Evolutionary conservation across 2,888 invertebrate genomes (phyloP), one percentile per base, ranked within the genome.

Genomic region (Boloria selene): DNA sequence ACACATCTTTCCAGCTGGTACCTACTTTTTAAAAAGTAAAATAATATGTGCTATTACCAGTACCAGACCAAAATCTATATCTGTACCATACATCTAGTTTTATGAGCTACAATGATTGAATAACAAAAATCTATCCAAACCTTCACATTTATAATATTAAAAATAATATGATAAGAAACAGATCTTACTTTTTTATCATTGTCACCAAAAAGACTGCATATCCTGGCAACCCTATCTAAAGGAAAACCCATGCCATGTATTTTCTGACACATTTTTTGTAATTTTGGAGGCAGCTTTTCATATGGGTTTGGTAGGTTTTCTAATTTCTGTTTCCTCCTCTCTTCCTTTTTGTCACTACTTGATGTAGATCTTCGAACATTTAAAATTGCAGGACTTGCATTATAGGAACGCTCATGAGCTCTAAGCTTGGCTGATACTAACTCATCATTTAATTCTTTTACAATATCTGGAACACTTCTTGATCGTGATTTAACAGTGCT

Each of bases 171-270:
- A 22, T 22, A 3, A 3, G 3, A 22, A 22, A 22, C 3, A 3
- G 22, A 49, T 49, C 82, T 86, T 84, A 96, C 97, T 94, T 96
- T 97, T 87, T 97, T 97, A 86, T 97, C 96, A 91, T 97, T 81
- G 93, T 93, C 87, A 66, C 97, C 97, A 72, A 97, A 91, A 59
- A 95, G 91, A 74, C 95, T 94, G 74, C 96, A 96, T n/a, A 96
- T 96, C 75, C 97, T 94, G 5, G 96, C 95, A 17, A 97, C 97
- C 83, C 97, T 94, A 66, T 95, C 94, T 61, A 96, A 82, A 0
- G 97, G 95, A 81, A 98, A 98, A 1, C 98, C 98, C 98, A 98
- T 98, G 69, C 95, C 94, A 77, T 95, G 95, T 67, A 98, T 95
- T 72, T 95, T 95, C 77, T 94, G 93, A 61, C 96, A 96, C 78